Evolutionary conservation across 2,113 vertebrate species (phyloP).

Genomic region (Abramis brama): DNA sequence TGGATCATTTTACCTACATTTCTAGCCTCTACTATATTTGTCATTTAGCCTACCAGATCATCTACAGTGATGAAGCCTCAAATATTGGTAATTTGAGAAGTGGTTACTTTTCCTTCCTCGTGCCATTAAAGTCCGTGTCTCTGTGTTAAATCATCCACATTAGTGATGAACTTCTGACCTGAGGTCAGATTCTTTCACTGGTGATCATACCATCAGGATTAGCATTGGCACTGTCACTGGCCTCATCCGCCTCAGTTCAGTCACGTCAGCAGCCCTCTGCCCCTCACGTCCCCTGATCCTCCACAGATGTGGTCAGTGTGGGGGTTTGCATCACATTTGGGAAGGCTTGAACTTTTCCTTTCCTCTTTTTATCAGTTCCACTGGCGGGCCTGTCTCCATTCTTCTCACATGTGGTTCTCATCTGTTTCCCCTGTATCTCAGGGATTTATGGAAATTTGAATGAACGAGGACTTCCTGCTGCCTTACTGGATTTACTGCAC

Average conservation of each 20-base stretch:
- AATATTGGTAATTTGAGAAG: neutral
- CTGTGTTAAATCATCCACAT: conserved; percentile 5
- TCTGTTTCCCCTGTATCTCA: conserved; percentile 67
- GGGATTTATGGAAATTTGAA: conserved; percentile 78
- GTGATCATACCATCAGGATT: conserved; percentile 33
- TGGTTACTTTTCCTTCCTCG: neutral
- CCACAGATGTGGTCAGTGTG: conserved; percentile 10
- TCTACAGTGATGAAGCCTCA: neutral
- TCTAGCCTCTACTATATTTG: neutral
- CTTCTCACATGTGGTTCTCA: conserved; percentile 74
- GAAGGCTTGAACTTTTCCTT: conserved; percentile 34
- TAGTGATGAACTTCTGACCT: conserved; percentile 19
- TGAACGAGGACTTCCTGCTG: conserved; percentile 71
- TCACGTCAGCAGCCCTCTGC: conserved; percentile 23
- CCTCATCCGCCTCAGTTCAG: neutral
- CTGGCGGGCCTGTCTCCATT: conserved; percentile 46
- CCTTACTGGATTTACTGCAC: conserved; percentile 65
- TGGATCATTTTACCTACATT: neutral
- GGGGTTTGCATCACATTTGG: conserved; percentile 2
- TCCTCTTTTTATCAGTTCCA: conserved; percentile 53
- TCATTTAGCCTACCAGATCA: neutral
- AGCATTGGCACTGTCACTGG: conserved; percentile 4
- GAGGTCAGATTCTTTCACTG: conserved; percentile 8
- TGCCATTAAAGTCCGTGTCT: neutral
- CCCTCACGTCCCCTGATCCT: conserved; percentile 3